Conservation (phyloP, 2,113 vertebrate species). For the Leucopsar rothschildi region DNA sequence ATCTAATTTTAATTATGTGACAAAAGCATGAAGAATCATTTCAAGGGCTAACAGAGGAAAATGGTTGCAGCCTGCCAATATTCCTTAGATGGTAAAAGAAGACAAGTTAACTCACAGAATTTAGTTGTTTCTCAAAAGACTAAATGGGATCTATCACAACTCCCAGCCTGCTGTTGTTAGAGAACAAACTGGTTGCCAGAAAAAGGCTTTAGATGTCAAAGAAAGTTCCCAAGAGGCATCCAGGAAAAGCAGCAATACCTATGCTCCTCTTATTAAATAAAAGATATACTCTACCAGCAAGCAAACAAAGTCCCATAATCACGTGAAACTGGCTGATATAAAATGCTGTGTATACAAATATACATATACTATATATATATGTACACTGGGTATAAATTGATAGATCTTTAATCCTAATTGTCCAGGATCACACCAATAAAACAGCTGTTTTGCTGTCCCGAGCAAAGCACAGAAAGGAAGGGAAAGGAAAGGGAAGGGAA, state of each 20-base stretch:
- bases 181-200: conserved; percentile 36
- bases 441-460: background rate
- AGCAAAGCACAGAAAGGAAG: background rate
- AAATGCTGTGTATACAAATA: background rate
- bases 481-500: background rate
- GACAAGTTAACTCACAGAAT: conserved; percentile 66
- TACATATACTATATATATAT: rapidly evolving
- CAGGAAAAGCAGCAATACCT: conserved; percentile 3
- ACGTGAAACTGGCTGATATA: background rate
- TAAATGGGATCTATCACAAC: conserved; percentile 59
- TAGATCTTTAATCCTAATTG: background rate
- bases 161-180: conserved; percentile 36
- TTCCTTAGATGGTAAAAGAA: conserved; percentile 77
- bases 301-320: background rate
- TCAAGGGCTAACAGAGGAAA: conserved; percentile 73
- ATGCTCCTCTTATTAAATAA: background rate
- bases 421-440: background rate
- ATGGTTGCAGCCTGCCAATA: conserved; percentile 73
- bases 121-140: conserved; percentile 62
- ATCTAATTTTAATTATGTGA: conserved; percentile 83
- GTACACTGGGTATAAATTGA: background rate
- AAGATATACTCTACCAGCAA: background rate
- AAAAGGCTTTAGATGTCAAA: conserved; percentile 35
- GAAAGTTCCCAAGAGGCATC: conserved; percentile 19
- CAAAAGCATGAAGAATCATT: conserved; percentile 79